These are phyloP conservation scores for Verasper variegatus DNA, from an alignment of 2,113 vertebrate genomes.

Conservation along the genomic window DNA sequence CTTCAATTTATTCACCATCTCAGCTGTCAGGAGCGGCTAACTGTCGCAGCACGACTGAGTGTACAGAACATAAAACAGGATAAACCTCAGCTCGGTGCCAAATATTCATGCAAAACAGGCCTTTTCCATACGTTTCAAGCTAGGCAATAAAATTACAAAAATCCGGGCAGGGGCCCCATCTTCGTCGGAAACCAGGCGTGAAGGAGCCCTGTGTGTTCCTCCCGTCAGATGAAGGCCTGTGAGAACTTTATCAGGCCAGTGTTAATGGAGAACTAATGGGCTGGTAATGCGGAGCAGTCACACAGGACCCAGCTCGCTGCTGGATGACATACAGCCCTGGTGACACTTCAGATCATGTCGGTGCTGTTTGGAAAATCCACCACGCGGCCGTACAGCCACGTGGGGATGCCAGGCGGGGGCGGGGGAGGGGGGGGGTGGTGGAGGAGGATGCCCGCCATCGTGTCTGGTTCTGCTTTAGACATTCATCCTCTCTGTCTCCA, in stretches of 20 bases:
- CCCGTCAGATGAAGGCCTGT: conserved; percentile 66
- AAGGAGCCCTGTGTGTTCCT: conserved; percentile 62
- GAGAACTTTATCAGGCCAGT: conserved; percentile 69
- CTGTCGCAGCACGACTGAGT: conserved; percentile 56
- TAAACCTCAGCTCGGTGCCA: conserved; percentile 65
- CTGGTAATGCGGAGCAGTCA: conserved; percentile 66
- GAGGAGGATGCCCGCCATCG: conserved; percentile 72
- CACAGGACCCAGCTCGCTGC: conserved; percentile 32
- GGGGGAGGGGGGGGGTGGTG: not conserved
- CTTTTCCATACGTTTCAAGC: conserved; percentile 75
- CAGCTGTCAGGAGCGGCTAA: conserved; percentile 72
- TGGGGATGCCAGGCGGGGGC: conserved; percentile 57
- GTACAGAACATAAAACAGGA: conserved; percentile 72
- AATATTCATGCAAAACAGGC: conserved; percentile 78
- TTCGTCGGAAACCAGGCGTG: conserved; percentile 65
- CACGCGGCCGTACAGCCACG: conserved; percentile 20
- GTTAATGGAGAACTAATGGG: conserved; percentile 79
- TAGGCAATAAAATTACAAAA: conserved; percentile 79
- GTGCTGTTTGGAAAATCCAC: conserved; percentile 65
- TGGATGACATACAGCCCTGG: conserved; percentile 61
- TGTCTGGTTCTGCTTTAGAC: conserved; percentile 79
- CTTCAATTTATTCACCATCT: conserved; percentile 76
- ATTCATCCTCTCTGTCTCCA: conserved; percentile 71
- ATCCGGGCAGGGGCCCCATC: conserved; percentile 72
- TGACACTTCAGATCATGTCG: conserved; percentile 63